Evolutionary conservation across 2,797 vertebrate species (phyloP).

Genomic region (Pelodytes ibericus): DNA sequence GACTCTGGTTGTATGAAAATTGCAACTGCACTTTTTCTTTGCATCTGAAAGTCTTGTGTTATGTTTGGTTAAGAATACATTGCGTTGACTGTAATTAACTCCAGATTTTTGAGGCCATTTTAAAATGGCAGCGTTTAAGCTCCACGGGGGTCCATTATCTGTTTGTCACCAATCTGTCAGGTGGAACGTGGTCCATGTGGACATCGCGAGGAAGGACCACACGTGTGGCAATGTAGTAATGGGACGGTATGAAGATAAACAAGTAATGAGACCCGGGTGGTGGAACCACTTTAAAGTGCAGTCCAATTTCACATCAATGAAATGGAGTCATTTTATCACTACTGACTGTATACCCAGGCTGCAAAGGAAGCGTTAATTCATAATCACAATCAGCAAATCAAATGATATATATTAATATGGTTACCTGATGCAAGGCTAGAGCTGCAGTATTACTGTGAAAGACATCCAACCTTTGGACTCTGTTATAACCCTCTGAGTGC

Average conservation of each 20-base stretch:
- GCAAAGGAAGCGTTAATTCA: conserved; percentile 51
- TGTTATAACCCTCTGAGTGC: no score
- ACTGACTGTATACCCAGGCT: conserved; percentile 43
- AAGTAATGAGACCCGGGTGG: conserved; percentile 19
- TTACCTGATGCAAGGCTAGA: conserved; percentile 14
- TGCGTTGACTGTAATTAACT: neutral
- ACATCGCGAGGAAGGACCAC: neutral
- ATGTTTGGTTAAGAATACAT: neutral
- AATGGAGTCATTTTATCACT: conserved; percentile 20
- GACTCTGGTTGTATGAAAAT: conserved; percentile 12
- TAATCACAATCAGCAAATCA: conserved; percentile 35
- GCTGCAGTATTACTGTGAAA: conserved; percentile 38
- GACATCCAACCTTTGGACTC: no score
- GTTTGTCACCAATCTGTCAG: conserved; percentile 25
- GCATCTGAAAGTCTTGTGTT: no score
- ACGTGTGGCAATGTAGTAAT: no score
- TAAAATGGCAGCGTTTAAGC: neutral
- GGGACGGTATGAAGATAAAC: neutral
- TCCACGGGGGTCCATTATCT: conserved; percentile 13
- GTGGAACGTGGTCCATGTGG: conserved; percentile 11
- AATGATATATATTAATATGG: conserved; percentile 14
- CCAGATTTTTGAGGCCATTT: no score
- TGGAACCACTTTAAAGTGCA: conserved; percentile 28
- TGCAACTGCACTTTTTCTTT: conserved; percentile 36
- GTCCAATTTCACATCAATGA: fast-evolving